Evolutionary conservation across 2,113 vertebrate species (phyloP).

Genomic region (Camelus dromedarius): DNA sequence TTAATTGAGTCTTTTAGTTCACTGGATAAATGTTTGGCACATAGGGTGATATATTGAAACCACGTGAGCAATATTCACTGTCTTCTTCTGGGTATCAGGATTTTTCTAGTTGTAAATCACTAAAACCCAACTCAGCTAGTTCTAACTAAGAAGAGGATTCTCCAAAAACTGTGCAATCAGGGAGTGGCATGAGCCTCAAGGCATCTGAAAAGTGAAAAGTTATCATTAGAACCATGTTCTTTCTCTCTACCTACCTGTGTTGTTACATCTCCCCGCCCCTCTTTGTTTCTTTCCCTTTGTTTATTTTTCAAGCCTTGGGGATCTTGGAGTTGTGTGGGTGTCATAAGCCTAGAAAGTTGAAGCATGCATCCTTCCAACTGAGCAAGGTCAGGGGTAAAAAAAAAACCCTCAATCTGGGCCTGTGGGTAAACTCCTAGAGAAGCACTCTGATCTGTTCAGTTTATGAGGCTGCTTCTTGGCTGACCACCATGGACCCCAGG

Average conservation of each 20-base stretch:
- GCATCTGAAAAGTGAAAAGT: not conserved
- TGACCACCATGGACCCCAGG: not conserved
- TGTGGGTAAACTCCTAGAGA: not conserved
- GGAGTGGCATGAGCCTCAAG: not conserved
- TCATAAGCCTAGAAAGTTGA: not conserved
- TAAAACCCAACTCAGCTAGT: not conserved
- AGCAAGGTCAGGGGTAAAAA: not conserved
- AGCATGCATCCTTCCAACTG: not conserved
- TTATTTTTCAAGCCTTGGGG: not conserved
- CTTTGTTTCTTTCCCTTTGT: not conserved
- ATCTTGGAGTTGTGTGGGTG: not conserved
- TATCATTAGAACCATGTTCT: not conserved
- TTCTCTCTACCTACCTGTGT: not conserved
- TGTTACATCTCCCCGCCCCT: accelerated
- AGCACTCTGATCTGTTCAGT: not conserved
- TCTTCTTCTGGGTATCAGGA: not conserved
- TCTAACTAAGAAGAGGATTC: not conserved
- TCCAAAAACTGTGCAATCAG: not conserved
- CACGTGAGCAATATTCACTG: not conserved
- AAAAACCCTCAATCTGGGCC: not conserved
- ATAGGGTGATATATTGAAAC: not conserved
- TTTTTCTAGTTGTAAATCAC: not conserved
- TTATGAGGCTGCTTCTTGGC: not conserved
- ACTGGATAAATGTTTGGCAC: not conserved
- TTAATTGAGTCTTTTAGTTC: not conserved